Evolutionary conservation across 2,797 vertebrate genomes (phyloP).

Genomic region (Poecilia picta): DNA sequence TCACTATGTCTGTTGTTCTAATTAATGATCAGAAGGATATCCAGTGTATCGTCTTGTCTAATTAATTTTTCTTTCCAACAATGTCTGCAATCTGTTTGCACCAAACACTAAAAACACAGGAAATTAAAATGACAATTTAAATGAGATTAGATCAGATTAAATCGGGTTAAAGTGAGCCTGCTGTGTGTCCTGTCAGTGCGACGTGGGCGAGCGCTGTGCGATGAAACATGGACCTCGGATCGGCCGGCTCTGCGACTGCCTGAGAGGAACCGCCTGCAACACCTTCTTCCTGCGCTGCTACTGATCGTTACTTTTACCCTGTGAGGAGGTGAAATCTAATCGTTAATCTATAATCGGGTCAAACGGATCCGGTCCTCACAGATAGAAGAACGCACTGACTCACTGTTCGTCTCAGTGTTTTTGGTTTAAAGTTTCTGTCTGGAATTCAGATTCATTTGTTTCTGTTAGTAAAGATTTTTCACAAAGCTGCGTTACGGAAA

Average conservation of each 20-base stretch:
- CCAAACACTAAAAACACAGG: not conserved
- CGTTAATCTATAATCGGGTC: not conserved
- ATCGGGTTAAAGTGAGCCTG: not conserved
- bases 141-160: too few relatives aligned
- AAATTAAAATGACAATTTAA: not conserved
- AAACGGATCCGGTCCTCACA: conserved; percentile 15
- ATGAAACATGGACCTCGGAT: conserved; percentile 87
- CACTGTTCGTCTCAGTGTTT: conserved; percentile 39
- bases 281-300: conserved; percentile 87
- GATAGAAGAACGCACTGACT: conserved; percentile 12
- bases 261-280: conserved; percentile 85
- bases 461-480: conserved; percentile 67
- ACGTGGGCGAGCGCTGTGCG: conserved; percentile 83
- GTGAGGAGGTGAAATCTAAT: conserved; percentile 8
- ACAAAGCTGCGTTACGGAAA: conserved; percentile 38
- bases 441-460: conserved; percentile 54
- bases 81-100: not conserved
- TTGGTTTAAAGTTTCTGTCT: conserved; percentile 32
- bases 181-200: conserved; percentile 71
- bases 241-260: conserved; percentile 85
- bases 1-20: not conserved
- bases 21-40: not conserved
- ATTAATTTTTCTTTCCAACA: not conserved
- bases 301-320: conserved; percentile 53
- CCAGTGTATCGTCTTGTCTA: not conserved